phyloP scores from a whole-genome alignment of 1,140 invertebrate species.

The Ctenoplectra terminalis region DNA sequence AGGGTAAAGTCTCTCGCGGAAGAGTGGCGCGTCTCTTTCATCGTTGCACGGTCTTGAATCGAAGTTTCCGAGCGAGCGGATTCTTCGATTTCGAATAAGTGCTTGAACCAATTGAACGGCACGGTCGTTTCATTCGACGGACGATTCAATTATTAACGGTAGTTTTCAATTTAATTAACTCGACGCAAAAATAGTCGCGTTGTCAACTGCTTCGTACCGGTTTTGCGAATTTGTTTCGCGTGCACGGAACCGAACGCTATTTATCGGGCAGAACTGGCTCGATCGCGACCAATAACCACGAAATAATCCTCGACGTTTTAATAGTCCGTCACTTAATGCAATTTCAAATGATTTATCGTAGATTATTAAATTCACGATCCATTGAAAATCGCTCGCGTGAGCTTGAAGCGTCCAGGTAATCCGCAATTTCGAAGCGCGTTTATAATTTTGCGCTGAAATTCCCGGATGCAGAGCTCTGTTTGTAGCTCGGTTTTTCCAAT shows the following conservation, averaged over 20 bases:
- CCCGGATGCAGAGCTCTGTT: no score
- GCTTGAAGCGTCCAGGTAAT: neutral
- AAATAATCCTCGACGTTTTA: conserved; percentile 26
- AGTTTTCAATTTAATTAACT: conserved; percentile 30
- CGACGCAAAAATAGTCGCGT: neutral
- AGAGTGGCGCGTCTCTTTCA: neutral
- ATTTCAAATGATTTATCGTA: conserved; percentile 6
- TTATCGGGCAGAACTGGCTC: neutral
- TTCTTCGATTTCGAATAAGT: conserved; percentile 11
- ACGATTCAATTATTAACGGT: conserved; percentile 22
- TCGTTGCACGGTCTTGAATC: neutral
- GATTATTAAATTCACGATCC: conserved; percentile 17
- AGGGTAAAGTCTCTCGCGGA: neutral
- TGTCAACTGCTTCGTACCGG: neutral
- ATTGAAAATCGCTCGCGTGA: neutral
- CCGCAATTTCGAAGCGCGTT: neutral
- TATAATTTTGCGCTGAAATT: conserved; percentile 22
- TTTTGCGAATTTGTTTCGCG: conserved; percentile 27
- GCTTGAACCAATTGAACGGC: neutral
- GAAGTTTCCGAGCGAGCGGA: neutral
- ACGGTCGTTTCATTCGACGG: neutral
- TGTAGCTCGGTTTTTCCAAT: conserved; percentile 38
- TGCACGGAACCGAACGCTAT: neutral
- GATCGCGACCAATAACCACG: conserved; percentile 19
- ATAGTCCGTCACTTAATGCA: conserved; percentile 15